Conservation (phyloP, 2,797 vertebrate species). For the Anguilla pacifica region DNA sequence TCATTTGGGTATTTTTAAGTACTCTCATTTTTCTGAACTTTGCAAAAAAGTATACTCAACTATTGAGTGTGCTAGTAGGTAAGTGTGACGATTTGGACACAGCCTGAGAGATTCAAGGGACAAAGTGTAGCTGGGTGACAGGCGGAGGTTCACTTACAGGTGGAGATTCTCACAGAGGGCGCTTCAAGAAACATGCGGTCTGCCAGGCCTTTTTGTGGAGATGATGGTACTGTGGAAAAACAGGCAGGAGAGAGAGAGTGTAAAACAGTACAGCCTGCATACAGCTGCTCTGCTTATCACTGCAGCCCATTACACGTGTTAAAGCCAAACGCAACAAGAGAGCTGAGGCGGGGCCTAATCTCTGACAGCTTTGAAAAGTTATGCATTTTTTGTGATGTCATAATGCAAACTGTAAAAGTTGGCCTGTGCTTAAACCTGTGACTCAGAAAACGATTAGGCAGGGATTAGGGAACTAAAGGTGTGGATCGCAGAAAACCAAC, state of each 20-base stretch:
- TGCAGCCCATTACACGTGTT: not conserved
- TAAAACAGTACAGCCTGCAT: not conserved
- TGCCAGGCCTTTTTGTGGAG: constrained; percentile 83
- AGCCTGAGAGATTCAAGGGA: not conserved
- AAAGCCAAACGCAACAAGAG: not conserved
- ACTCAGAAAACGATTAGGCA: constrained; percentile 51
- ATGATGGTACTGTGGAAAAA: constrained; percentile 77
- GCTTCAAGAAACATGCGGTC: constrained; percentile 84
- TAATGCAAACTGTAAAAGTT: not conserved
- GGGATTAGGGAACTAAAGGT: too few species aligned
- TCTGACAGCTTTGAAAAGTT: not conserved
- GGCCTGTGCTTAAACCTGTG: not conserved
- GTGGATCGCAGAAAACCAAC: not conserved
- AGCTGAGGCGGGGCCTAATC: not conserved
- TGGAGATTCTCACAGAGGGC: constrained; percentile 75
- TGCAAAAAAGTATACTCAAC: too few species aligned
- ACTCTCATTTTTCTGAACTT: too few species aligned
- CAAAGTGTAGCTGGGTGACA: not conserved
- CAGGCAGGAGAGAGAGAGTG: not conserved
- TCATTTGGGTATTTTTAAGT: too few species aligned
- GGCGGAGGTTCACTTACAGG: constrained; percentile 70
- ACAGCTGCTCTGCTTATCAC: not conserved
- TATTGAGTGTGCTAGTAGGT: too few species aligned
- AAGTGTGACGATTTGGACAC: too few species aligned
- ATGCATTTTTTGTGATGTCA: not conserved